phyloP scores from a whole-genome alignment of 2,888 invertebrate species.

The Chalcosyrphus nemorum region DNA sequence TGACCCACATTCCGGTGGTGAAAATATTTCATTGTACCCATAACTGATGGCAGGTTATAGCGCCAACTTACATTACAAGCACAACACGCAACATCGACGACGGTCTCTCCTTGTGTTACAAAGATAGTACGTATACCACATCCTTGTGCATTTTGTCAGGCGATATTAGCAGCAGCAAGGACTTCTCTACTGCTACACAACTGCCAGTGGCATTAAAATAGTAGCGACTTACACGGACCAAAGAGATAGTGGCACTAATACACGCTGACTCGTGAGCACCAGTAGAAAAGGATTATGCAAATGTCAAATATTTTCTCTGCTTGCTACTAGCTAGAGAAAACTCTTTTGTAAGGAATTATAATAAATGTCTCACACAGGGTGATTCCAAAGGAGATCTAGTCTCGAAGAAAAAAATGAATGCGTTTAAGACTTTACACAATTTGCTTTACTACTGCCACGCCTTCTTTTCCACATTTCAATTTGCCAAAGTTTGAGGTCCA shows the following conservation, averaged over 20 bases:
- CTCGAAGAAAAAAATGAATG: neutral
- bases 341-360: constrained; percentile 42
- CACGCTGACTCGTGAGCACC: constrained; percentile 63
- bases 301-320: constrained; percentile 63
- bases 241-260: constrained; percentile 65
- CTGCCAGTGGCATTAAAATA: constrained; percentile 70
- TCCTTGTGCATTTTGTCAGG: constrained; percentile 68
- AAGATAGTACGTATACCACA: constrained; percentile 1
- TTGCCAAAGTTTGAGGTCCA: too few species aligned
- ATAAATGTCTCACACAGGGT: constrained; percentile 43
- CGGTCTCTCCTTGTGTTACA: neutral
- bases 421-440: too few species aligned
- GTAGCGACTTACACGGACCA: constrained; percentile 64
- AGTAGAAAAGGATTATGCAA: constrained; percentile 68
- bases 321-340: constrained; percentile 22
- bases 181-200: constrained; percentile 50
- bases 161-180: constrained; percentile 67
- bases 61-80: constrained; percentile 66
- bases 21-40: constrained; percentile 72
- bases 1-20: constrained; percentile 70
- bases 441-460: too few species aligned
- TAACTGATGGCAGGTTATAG: constrained; percentile 72
- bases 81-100: constrained; percentile 63
- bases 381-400: too few species aligned
- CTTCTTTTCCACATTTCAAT: too few species aligned